Percentiles rank a stretch among this genome's conserved stretches.
Conservation (phyloP, 2,113 vertebrate species). For the Mormyrus lacerda region DNA sequence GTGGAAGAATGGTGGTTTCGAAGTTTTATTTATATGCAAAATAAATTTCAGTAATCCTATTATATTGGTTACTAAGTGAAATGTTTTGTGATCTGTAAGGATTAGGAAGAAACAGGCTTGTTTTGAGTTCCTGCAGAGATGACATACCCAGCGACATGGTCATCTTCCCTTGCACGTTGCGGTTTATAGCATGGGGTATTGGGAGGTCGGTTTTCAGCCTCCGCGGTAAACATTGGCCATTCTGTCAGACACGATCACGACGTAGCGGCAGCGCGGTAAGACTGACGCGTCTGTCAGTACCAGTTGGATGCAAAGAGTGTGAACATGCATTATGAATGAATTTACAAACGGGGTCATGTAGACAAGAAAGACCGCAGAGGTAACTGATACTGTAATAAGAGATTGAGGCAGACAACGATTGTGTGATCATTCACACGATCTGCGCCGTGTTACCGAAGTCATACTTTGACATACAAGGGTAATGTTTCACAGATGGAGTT, state of each 20-base stretch:
- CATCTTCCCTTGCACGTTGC: not conserved
- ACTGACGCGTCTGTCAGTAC: not conserved
- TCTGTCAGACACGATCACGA: not conserved
- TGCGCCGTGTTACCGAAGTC: not conserved
- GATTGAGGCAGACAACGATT: not conserved
- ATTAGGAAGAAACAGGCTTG: not conserved
- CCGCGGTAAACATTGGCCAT: not conserved
- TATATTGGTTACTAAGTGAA: not conserved
- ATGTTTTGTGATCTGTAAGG: not conserved
- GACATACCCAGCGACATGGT: not conserved
- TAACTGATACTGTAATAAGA: constrained; percentile 4
- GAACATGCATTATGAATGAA: constrained; percentile 27
- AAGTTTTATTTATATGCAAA: not conserved
- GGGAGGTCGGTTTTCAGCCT: not conserved
- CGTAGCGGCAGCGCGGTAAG: not conserved
- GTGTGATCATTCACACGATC: not conserved
- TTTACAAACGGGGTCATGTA: constrained; percentile 21
- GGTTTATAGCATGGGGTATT: not conserved
- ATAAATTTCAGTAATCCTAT: not conserved
- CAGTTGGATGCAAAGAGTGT: not conserved
- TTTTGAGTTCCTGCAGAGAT: not conserved
- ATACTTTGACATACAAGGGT: not conserved
- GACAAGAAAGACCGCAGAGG: constrained; percentile 3
- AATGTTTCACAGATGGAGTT: not conserved
- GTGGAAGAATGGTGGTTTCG: not conserved